Percentiles rank a stretch among this genome's conserved stretches.
phyloP scores from a whole-genome alignment of 2,888 invertebrate species.

The Mermis nigrescens region DNA sequence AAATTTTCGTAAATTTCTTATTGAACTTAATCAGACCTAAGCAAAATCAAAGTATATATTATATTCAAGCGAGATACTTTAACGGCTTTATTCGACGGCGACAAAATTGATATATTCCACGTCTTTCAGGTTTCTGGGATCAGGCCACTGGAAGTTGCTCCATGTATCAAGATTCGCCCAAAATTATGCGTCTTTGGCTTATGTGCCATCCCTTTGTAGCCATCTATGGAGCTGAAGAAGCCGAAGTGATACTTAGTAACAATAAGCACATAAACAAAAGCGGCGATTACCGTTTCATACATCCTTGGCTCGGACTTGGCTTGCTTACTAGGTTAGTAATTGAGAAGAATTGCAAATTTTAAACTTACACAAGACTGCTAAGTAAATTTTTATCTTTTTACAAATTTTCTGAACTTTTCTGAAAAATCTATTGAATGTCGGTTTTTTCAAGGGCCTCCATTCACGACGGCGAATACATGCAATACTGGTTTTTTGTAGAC shows the following conservation, averaged over 20 bases:
- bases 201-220: conserved; percentile 22
- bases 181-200: not conserved
- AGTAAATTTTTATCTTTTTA: no score
- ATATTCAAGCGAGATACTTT: no score
- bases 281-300: conserved; percentile 36
- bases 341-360: not conserved
- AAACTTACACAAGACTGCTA: no score
- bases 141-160: conserved; percentile 25
- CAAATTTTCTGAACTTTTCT: no score
- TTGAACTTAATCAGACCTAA: no score
- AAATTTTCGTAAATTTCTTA: no score
- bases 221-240: conserved; percentile 29
- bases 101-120: not conserved
- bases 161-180: conserved; percentile 17
- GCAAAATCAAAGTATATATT: no score
- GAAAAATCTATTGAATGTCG: no score
- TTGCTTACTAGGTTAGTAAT: conserved; percentile 34
- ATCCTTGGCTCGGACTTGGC: conserved; percentile 41
- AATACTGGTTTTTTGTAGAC: no score
- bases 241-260: conserved; percentile 29
- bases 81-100: not conserved
- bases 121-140: conserved; percentile 4
- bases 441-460: no score
- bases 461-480: no score
- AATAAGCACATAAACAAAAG: conserved; percentile 33